These are phyloP conservation scores for Nothocercus julius DNA, from an alignment of 2,113 vertebrate species.

Conservation along the genomic window DNA sequence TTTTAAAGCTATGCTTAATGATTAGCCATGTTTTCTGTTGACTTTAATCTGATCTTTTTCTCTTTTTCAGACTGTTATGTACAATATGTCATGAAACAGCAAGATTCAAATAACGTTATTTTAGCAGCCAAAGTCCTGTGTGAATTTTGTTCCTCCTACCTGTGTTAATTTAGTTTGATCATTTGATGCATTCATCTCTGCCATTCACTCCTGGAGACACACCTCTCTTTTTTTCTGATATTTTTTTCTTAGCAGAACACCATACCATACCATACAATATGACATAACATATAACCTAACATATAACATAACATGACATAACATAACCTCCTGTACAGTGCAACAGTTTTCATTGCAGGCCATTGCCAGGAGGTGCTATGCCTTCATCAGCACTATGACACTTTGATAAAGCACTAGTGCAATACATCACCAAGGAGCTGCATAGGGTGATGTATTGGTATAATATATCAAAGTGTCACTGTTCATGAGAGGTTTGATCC, in stretches of 20 bases:
- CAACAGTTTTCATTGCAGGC: not conserved
- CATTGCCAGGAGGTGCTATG: conserved; percentile 33
- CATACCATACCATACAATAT: not conserved
- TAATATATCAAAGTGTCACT: conserved; percentile 66
- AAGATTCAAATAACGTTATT: not conserved
- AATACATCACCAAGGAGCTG: conserved; percentile 52
- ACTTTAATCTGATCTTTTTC: not conserved
- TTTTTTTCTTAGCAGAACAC: not conserved
- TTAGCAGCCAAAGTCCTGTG: not conserved
- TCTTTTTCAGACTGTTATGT: not conserved
- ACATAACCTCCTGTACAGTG: not conserved
- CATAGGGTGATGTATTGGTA: conserved; percentile 54
- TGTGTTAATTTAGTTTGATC: not conserved
- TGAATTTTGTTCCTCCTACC: not conserved
- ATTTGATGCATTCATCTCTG: rapidly evolving
- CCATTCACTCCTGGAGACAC: not conserved
- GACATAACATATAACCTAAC: not conserved
- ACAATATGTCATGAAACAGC: not conserved
- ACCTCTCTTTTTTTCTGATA: not conserved
- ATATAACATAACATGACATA: not conserved
- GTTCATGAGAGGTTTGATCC: conserved; percentile 24
- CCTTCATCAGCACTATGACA: conserved; percentile 51
- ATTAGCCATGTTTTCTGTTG: not conserved
- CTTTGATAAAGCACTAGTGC: conserved; percentile 62
- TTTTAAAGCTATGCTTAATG: not conserved